Evolutionary conservation across 2,888 invertebrate species (phyloP).

Genomic region (Bombylius major): DNA sequence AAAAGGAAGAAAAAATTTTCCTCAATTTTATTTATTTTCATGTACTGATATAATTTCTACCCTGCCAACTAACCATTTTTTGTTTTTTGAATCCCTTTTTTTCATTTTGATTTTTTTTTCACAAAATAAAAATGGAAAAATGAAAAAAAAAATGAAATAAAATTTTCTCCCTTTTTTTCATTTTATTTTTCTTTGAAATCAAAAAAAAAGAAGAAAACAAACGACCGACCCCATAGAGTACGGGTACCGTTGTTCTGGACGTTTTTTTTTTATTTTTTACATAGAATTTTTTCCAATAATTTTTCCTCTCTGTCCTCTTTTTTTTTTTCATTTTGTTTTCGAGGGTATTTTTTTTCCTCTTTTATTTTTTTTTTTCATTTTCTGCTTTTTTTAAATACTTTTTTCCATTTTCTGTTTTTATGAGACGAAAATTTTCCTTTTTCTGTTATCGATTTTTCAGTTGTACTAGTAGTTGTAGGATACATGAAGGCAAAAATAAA

Average conservation of each 20-base stretch:
- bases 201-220: neutral
- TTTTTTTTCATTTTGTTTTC: no score
- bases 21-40: no score
- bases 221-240: neutral
- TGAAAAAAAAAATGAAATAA: neutral
- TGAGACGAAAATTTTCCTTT: slow-evolving; percentile 4
- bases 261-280: no score
- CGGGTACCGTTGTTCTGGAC: neutral
- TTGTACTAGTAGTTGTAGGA: neutral
- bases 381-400: no score
- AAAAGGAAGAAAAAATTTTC: no score
- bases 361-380: no score
- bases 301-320: no score
- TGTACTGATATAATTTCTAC: neutral
- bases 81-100: neutral
- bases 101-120: neutral
- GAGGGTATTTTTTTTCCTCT: no score
- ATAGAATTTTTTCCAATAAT: no score
- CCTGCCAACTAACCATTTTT: neutral
- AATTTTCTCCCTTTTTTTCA: neutral
- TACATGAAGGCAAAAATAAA: no score
- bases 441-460: slow-evolving; percentile 2
- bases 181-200: neutral
- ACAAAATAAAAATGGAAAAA: neutral
- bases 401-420: slow-evolving; percentile 1